A percentile compares a stretch with the other conserved stretches of the same genome.
Conservation (phyloP, 2,888 invertebrate species). For the Nomada flava region DNA sequence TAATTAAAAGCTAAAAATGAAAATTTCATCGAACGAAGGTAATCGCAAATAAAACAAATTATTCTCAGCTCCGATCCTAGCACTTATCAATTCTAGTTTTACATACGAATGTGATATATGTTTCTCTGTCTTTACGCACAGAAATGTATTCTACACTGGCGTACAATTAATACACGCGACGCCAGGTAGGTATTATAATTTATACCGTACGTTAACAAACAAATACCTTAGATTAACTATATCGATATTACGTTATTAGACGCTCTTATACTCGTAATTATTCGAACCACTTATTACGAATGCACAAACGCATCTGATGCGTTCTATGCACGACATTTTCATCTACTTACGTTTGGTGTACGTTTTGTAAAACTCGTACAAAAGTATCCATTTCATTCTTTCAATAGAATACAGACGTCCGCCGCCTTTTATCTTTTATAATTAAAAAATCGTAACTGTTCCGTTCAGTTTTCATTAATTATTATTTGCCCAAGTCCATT, state of each 20-base stretch:
- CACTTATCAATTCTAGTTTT: slow-evolving; percentile 18
- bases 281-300: slow-evolving; percentile 32
- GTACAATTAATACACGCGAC: slow-evolving; percentile 38
- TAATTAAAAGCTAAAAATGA: too few species aligned
- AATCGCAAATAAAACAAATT: background rate
- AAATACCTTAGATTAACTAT: slow-evolving; percentile 31
- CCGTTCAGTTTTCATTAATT: background rate
- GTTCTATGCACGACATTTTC: slow-evolving; percentile 48
- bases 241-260: slow-evolving; percentile 26
- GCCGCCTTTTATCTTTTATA: background rate
- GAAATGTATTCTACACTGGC: slow-evolving; percentile 10
- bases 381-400: slow-evolving; percentile 52
- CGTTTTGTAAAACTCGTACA: slow-evolving; percentile 59
- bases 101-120: slow-evolving; percentile 29
- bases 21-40: too few species aligned
- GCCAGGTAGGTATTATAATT: slow-evolving; percentile 37
- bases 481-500: background rate
- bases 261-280: slow-evolving; percentile 37
- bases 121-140: slow-evolving; percentile 43
- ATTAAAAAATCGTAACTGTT: background rate
- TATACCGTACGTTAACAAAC: slow-evolving; percentile 52
- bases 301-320: slow-evolving; percentile 70
- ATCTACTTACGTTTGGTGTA: slow-evolving; percentile 52
- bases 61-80: slow-evolving; percentile 22
- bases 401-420: slow-evolving; percentile 22